These are phyloP conservation scores for Labeo rohita DNA, from an alignment of 2,113 vertebrate species.

Conservation along the genomic window DNA sequence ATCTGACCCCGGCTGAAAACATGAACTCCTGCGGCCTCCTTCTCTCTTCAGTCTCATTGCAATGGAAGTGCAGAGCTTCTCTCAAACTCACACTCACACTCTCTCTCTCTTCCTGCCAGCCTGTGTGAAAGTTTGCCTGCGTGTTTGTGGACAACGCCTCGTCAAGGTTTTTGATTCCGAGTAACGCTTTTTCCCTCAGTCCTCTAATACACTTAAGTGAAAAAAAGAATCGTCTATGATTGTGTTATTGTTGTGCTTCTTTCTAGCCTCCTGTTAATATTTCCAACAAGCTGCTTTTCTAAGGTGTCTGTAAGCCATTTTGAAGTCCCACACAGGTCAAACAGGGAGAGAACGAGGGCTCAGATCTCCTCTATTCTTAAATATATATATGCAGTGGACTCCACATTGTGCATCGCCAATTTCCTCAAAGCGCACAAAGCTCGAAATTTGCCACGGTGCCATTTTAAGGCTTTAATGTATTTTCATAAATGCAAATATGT, in stretches of 20 bases:
- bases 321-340: conserved; percentile 47
- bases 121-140: conserved; percentile 62
- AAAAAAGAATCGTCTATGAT: conserved; percentile 57
- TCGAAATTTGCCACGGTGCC: conserved; percentile 53
- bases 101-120: conserved; percentile 58
- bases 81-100: background rate
- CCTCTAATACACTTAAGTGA: conserved; percentile 54
- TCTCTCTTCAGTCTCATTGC: background rate
- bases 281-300: conserved; percentile 44
- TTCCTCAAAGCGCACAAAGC: conserved; percentile 33
- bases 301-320: conserved; percentile 55
- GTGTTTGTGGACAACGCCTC: conserved; percentile 6
- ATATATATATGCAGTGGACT: conserved; percentile 44
- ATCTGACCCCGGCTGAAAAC: conserved; percentile 22
- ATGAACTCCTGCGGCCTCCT: background rate
- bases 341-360: conserved; percentile 35
- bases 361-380: conserved; percentile 8
- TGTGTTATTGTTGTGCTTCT: conserved; percentile 52
- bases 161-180: background rate
- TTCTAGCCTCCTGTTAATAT: conserved; percentile 44
- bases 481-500: conserved; percentile 20
- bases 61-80: background rate
- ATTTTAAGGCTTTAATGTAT: conserved; percentile 48
- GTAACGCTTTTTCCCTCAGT: conserved; percentile 44
- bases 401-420: conserved; percentile 44